phyloP scores from a whole-genome alignment of 2,888 invertebrate genomes.

The Tortrix viridana region DNA sequence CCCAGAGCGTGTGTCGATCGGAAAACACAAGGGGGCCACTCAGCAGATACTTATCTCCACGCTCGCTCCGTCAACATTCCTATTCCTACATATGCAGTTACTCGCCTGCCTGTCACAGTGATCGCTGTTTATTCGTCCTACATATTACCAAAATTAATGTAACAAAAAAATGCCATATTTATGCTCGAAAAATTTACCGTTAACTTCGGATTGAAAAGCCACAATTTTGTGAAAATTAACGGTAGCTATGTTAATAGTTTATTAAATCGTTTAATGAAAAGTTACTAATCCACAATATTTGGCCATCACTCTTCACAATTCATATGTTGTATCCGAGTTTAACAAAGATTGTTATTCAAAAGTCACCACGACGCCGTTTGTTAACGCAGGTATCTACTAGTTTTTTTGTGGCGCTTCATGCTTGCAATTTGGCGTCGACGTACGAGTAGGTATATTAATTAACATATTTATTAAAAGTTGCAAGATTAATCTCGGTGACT shows the following conservation, averaged over 20 bases:
- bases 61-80: slow-evolving; percentile 58
- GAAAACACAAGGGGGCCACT: slow-evolving; percentile 79
- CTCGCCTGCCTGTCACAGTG: slow-evolving; percentile 26
- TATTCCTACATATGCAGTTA: slow-evolving; percentile 48
- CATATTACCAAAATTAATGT: not conserved
- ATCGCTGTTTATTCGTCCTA: slow-evolving; percentile 11
- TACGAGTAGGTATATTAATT: slow-evolving; percentile 16
- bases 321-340: too few relatives aligned
- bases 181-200: not conserved
- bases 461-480: slow-evolving; percentile 31
- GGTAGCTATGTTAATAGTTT: too few relatives aligned
- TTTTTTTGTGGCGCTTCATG: too few relatives aligned
- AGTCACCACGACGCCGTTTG: too few relatives aligned
- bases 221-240: too few relatives aligned
- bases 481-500: slow-evolving; percentile 25
- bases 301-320: too few relatives aligned
- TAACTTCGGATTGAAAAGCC: too few relatives aligned
- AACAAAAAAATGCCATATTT: not conserved
- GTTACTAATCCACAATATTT: too few relatives aligned
- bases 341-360: too few relatives aligned
- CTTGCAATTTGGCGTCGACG: not conserved
- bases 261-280: too few relatives aligned
- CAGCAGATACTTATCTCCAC: slow-evolving; percentile 82
- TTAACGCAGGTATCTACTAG: too few relatives aligned
- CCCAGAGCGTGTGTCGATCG: slow-evolving; percentile 71